Conservation (phyloP, 1,140 invertebrate species). For the Orchestia grillus region DNA sequence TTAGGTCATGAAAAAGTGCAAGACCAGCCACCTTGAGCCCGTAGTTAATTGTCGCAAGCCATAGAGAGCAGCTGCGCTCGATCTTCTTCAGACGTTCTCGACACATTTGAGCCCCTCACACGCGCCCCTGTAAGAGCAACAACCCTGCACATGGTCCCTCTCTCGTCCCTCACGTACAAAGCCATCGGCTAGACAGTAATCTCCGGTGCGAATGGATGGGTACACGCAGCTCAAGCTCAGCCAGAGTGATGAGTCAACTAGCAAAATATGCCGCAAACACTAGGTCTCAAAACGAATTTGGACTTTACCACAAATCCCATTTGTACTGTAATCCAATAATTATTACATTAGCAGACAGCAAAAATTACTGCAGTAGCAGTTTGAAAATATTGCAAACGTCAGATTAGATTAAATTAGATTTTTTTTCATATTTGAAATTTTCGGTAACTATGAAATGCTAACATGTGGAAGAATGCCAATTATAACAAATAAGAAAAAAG, state of each 20-base stretch:
- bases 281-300: not conserved
- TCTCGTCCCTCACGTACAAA: not conserved
- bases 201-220: not conserved
- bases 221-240: not conserved
- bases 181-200: constrained; percentile 3
- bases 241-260: not conserved
- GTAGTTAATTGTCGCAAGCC: not conserved
- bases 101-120: not conserved
- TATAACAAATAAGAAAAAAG: too few species aligned
- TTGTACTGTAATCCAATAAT: too few species aligned
- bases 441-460: too few species aligned
- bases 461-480: too few species aligned
- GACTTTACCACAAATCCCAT: not conserved
- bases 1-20: not conserved
- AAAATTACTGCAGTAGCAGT: too few species aligned
- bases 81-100: not conserved
- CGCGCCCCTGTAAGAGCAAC: not conserved
- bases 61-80: not conserved
- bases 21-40: not conserved
- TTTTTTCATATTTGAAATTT: too few species aligned
- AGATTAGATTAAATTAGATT: too few species aligned
- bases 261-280: not conserved
- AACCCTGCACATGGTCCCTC: not conserved
- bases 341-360: too few species aligned
- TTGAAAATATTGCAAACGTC: too few species aligned